Base-by-base conservation (phyloP, 2,797 vertebrate genomes). In the Otolemur crassicaudatus region DNA sequence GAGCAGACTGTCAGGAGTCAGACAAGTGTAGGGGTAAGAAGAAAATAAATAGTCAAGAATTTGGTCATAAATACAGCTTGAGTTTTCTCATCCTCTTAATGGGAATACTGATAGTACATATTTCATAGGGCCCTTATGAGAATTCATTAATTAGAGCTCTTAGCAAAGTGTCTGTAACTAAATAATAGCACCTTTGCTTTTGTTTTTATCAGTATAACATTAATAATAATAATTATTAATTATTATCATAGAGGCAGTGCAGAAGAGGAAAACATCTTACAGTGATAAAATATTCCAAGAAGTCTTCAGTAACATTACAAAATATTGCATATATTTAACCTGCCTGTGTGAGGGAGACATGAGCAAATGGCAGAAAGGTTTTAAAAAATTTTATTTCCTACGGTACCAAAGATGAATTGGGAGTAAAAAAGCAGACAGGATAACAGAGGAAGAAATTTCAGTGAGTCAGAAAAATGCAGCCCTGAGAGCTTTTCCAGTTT, bases 381-480 rank as follows among this genome's bases (percentile, higher is more conserved):
- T 91, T 75, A 69, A 2, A 65, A 61, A 65, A 8, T 20, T 82
- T 95, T 85, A 63, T 81, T 90, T 96, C 92, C 56, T 84, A 53
- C 1, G 72, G 43, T 65, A 84, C 19, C 29, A 34, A 37, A 75
- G 43, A 49, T 81, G 69, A 63, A 2, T 27, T 90, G 91, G 56
- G 76, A 97, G 58, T 84, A 70, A 70, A 89, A 43, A 86, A 84
- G 53, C 22, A 95, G 80, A 37, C 23, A 92, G n/a, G 14, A 40
- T 61, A 77, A 84, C n/a, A 84, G 77, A 91, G 67, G 67, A 90
- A 91, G 69, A 87, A 53, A 80, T 94, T 94, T 91, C 63, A 96
- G 0, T 72, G 73, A 79, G 19, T 93, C 22, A 89, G 80, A 96
- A 93, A 83, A 76, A 61, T 79, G 49, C 9, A 43, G 46, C 29